phyloP scores from a whole-genome alignment of 2,888 invertebrate genomes.

The Coronaproctus castanopsis region DNA sequence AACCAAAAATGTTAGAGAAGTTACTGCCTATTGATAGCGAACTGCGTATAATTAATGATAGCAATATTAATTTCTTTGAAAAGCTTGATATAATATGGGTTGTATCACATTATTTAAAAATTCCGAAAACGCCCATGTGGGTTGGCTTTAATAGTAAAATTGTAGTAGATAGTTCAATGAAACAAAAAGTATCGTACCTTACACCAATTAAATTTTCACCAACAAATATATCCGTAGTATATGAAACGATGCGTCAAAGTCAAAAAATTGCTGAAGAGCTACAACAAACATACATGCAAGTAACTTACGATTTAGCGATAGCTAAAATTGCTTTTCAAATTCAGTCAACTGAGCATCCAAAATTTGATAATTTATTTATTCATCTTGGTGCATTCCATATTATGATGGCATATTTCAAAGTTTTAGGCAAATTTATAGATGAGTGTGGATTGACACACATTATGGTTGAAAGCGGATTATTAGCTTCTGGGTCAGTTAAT shows the following conservation, averaged over 20 bases:
- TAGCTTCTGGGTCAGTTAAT: conserved; percentile 21
- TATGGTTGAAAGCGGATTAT: conserved; percentile 15
- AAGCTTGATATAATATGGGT: conserved; percentile 16
- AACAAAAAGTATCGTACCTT: conserved; percentile 23
- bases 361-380: conserved; percentile 24
- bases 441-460: conserved; percentile 11
- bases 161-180: conserved; percentile 17
- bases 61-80: conserved; percentile 1
- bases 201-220: conserved; percentile 24
- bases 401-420: conserved; percentile 23
- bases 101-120: conserved; percentile 12
- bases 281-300: conserved; percentile 19
- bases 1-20: no score
- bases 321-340: conserved; percentile 22
- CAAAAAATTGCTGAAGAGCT: conserved; percentile 20
- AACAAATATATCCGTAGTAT: conserved; percentile 21
- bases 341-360: no score
- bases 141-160: conserved; percentile 22
- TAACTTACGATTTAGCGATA: conserved; percentile 24
- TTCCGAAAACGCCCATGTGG: conserved; percentile 20
- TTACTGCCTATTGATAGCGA: no score
- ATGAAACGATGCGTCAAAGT: conserved; percentile 20
- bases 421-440: conserved; percentile 22
- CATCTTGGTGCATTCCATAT: conserved; percentile 24
- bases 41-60: no score